Conservation (phyloP, 2,113 vertebrate genomes). For the Brachyhypopomus gauderio region DNA sequence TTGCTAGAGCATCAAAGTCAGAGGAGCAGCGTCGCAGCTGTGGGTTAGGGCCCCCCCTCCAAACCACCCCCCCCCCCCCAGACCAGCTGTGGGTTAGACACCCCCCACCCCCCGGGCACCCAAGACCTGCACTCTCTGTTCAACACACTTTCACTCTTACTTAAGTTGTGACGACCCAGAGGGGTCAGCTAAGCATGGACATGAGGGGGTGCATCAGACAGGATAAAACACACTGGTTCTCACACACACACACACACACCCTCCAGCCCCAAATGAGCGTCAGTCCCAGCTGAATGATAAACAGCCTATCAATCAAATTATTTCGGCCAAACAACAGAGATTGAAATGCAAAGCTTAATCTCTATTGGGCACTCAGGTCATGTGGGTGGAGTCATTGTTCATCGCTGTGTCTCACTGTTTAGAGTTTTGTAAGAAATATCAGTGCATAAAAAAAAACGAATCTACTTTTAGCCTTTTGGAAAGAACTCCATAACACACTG, state of each 20-base stretch:
- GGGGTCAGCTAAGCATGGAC: constrained; percentile 73
- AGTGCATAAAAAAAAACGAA: background rate
- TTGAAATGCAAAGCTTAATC: constrained; percentile 62
- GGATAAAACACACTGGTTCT: constrained; percentile 54
- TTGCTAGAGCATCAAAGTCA: constrained; percentile 98
- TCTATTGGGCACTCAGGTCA: constrained; percentile 52
- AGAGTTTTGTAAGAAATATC: constrained; percentile 43
- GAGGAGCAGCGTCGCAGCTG: constrained; percentile 76
- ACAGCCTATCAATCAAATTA: constrained; percentile 72
- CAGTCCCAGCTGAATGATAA: constrained; percentile 68
- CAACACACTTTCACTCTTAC: constrained; percentile 81
- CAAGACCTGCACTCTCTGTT: constrained; percentile 70
- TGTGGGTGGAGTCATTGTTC: constrained; percentile 27
- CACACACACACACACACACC: constrained; percentile 62
- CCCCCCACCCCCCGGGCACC: constrained; percentile 59
- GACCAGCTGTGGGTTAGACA: constrained; percentile 60
- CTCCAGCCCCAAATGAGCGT: constrained; percentile 65
- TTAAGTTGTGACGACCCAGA: constrained; percentile 75
- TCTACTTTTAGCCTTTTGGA: constrained; percentile 28
- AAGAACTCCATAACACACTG: constrained; percentile 9
- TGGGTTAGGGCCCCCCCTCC: constrained; percentile 56
- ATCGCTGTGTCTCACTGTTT: constrained; percentile 11
- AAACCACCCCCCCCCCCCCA: constrained; percentile 62
- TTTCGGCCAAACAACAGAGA: constrained; percentile 56
- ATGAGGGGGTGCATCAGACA: constrained; percentile 53